phyloP scores from a whole-genome alignment of 2,113 vertebrate genomes.

The Callopanchax toddi region DNA sequence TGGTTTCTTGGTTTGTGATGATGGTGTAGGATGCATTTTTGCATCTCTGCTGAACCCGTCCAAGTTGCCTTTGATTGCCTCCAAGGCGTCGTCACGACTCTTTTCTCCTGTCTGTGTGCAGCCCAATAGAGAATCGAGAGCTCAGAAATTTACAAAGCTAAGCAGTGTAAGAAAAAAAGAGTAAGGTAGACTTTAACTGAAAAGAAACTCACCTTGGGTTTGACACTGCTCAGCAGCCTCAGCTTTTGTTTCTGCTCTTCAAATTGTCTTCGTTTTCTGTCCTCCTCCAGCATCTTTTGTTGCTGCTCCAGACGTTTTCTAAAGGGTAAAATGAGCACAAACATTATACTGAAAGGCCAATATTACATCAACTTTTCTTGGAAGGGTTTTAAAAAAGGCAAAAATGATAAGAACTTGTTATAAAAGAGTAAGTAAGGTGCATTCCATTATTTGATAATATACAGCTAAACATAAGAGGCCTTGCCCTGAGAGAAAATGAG shows the following conservation, averaged over 20 bases:
- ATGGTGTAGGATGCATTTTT: conserved; percentile 95
- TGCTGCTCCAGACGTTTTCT: conserved; percentile 94
- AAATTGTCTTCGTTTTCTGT: conserved; percentile 96
- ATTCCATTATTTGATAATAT: too few relatives aligned
- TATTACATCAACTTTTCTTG: not conserved
- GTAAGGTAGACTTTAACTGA: not conserved
- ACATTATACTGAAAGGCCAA: not conserved
- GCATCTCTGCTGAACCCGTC: conserved; percentile 98
- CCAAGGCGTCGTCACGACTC: conserved; percentile 95
- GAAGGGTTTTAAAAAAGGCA: not conserved
- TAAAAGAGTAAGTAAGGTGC: not conserved
- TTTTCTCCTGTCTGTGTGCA: conserved; percentile 88
- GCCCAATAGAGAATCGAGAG: conserved; percentile 1
- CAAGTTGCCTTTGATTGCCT: conserved; percentile 98
- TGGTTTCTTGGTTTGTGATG: conserved; percentile 91
- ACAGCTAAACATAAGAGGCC: too few relatives aligned
- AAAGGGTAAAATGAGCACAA: not conserved
- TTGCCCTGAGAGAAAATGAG: too few relatives aligned
- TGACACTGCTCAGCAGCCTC: conserved; percentile 95
- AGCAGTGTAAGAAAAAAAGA: not conserved
- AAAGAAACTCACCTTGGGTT: conserved; percentile 87
- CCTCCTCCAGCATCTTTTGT: conserved; percentile 95
- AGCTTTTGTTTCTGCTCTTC: conserved; percentile 99
- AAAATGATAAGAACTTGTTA: not conserved
- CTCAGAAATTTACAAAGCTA: not conserved